These are phyloP conservation scores for Lordiphosa stackelbergi DNA, from an alignment of 1,140 invertebrate genomes.

Conservation along the genomic window DNA sequence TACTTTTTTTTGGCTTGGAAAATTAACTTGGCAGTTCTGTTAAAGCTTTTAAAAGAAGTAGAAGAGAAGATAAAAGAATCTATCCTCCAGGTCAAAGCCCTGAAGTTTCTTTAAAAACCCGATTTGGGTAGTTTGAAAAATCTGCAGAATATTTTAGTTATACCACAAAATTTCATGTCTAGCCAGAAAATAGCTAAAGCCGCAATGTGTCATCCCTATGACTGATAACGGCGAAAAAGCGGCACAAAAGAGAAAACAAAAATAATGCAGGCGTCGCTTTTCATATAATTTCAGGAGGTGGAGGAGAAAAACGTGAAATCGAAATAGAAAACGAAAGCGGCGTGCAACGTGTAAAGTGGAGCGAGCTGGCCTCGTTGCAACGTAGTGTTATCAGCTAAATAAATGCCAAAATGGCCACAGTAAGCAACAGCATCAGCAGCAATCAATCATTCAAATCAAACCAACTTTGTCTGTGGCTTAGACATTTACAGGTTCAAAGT, in stretches of 20 bases:
- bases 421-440: slow-evolving; percentile 27
- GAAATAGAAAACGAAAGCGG: slow-evolving; percentile 48
- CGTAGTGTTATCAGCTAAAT: slow-evolving; percentile 36
- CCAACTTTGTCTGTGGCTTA: slow-evolving; percentile 16
- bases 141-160: no score
- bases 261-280: slow-evolving; percentile 66
- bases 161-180: no score
- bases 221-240: slow-evolving; percentile 67
- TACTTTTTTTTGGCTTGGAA: no score
- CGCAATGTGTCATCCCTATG: background rate
- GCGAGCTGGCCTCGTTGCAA: slow-evolving; percentile 19
- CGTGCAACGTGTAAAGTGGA: slow-evolving; percentile 63
- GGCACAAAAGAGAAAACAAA: slow-evolving; percentile 49
- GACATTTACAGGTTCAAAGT: slow-evolving; percentile 52
- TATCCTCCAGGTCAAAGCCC: no score
- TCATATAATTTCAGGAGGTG: slow-evolving; percentile 37
- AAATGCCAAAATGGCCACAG: slow-evolving; percentile 43
- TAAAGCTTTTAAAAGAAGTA: no score
- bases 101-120: no score
- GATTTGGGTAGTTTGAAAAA: no score
- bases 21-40: no score
- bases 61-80: no score
- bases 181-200: background rate
- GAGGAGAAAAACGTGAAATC: slow-evolving; percentile 14
- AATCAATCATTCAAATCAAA: background rate